Base-by-base conservation (phyloP, 2,888 invertebrate species). In the Ypsolopha sequella region DNA sequence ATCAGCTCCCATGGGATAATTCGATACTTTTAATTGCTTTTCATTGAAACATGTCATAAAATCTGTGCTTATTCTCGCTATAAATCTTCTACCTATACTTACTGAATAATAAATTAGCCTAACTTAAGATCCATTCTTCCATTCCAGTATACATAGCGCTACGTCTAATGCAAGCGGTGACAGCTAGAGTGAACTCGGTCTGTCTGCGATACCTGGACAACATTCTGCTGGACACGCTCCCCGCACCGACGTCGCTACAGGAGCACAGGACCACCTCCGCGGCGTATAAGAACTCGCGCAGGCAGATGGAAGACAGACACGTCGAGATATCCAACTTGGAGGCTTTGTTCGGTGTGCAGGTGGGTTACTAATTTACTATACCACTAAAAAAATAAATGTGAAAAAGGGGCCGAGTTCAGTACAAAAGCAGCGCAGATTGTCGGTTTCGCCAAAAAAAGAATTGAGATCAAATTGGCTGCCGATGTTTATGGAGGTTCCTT, bases 261-360 rank as follows among this genome's bases (percentile, higher is more conserved):
- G 88, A 88, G 56, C 71, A 80, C 54, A 76, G 78, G 76, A 74
- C 85, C 61, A 92, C 92, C 56, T 89, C 90, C 36, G 91, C 89
- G 63, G 93, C 94, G 51, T 89, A 92, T 35, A 95, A 93, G 79
- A 97, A 98, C 80, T 89, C 89, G 38, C 89, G 97, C 51, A 88
- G 97, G 53, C 92, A 90, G 68, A 97, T 98, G 97, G 98, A 98
- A 79, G 98, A 98, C 75, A 88, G 95, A 48, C 94, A 95, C 69
- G 91, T 95, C 4, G 90, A 95, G 64, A 88, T 97, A 54, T 93
- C 94, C 49, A 94, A 96, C 70, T 89, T 96, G 63, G 93, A 95
- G 73, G 89, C 91, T 14, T 88, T 95, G 59, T 96, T 95, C 78
- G 91, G 91, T 64, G 87, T 95, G 61, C 89, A 93, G 89, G 95